These are phyloP conservation scores for Hippocampus zosterae DNA, from an alignment of 2,113 vertebrate genomes.

Conservation along the genomic window DNA sequence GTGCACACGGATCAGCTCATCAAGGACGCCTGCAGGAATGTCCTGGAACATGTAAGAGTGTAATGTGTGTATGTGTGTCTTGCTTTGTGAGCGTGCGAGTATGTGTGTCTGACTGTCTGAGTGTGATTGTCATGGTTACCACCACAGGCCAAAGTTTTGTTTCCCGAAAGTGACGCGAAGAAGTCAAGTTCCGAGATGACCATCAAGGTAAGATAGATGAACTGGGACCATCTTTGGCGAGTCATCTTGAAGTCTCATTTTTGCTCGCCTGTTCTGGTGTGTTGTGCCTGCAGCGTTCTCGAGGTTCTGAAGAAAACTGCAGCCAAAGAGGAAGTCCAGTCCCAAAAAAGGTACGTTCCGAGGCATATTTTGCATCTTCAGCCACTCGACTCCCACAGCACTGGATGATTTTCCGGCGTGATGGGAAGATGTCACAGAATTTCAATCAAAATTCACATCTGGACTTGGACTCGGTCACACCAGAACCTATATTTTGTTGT, in stretches of 20 bases:
- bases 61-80: neutral
- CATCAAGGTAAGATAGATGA: slow-evolving; percentile 75
- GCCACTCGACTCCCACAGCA: neutral
- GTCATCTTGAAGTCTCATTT: neutral
- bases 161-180: slow-evolving; percentile 81
- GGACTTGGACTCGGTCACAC: too few relatives aligned
- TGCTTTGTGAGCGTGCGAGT: neutral
- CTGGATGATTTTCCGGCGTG: too few relatives aligned
- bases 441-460: too few relatives aligned
- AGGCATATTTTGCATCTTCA: neutral
- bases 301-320: slow-evolving; percentile 80
- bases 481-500: too few relatives aligned
- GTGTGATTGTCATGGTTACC: neutral
- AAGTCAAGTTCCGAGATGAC: slow-evolving; percentile 70
- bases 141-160: slow-evolving; percentile 87
- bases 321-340: slow-evolving; percentile 81
- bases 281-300: slow-evolving; percentile 70
- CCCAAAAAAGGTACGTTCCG: slow-evolving; percentile 80
- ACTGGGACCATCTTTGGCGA: too few relatives aligned
- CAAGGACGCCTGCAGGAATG: slow-evolving; percentile 85
- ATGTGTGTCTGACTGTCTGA: neutral
- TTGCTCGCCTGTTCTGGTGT: neutral
- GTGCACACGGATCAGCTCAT: slow-evolving; percentile 88
- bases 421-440: too few relatives aligned
- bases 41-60: slow-evolving; percentile 84